Evolutionary conservation across 2,888 invertebrate species (phyloP), one percentile per base, ranked within the genome.

Genomic region (Tipula unca): DNA sequence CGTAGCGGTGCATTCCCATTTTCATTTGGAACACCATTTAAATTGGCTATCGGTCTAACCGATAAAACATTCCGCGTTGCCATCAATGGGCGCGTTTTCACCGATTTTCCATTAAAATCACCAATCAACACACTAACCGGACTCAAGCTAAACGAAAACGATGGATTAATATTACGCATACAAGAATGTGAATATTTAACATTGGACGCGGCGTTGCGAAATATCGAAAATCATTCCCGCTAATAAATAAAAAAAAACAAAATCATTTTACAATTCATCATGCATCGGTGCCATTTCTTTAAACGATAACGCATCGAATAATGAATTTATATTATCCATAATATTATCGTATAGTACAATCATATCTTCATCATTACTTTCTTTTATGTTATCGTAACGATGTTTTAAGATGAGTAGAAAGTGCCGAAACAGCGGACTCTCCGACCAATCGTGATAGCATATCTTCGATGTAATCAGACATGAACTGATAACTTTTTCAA

Each of bases 381-480:
- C 48, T 6, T 29, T 29, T 8, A 36, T 32, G 10, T 36, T 54
- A 32, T 54, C 48, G 25, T 20, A 48, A 1, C 48, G 85, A 54
- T 85, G 48, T 54, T 32, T 29, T 54, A 85, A 85, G 6, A 85
- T 17, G 5, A 85, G 36, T 10, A 85, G 32, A 10, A 48, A 48
- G 25, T 85, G 85, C 4, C 85, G 88, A 20, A 91, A 85, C 3
- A 87, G 86, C 0, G 88, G 85, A 85, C 88, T 89, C 54, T 89
- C 87, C 0, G 89, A 88, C 91, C 91, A 91, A 5, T 87, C 42
- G 0, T 87, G 69, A 10, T 86, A 86, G 82, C 91, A 91, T 6
- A 89, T 87, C 1, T 87, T 86, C 14, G 87, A 86, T 1, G 89
- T 89, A 48, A 86, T 88, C 1, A 88, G 87, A 42, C 90, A 83